Evolutionary conservation across 2,797 vertebrate species (phyloP).

Genomic region (Antennarius maculatus): DNA sequence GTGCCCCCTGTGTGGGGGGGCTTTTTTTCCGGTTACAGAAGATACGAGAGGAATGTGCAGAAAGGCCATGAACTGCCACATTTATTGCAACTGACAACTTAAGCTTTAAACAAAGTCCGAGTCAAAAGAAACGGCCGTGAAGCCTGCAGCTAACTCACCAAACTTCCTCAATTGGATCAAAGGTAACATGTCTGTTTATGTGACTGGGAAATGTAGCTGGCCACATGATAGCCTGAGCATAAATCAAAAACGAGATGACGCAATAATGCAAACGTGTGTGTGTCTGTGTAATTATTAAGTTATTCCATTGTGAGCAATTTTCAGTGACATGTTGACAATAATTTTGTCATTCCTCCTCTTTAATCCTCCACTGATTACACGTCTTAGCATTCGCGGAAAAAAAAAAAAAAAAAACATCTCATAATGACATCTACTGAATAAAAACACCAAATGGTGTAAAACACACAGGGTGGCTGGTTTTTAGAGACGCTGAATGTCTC

Average conservation of each 20-base stretch:
- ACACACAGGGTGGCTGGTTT: slow-evolving; percentile 38
- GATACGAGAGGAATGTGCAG: slow-evolving; percentile 69
- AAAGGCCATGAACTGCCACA: slow-evolving; percentile 68
- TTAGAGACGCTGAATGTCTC: slow-evolving; percentile 12
- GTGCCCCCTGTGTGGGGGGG: background rate
- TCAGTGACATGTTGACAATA: no score
- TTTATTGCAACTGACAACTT: slow-evolving; percentile 8
- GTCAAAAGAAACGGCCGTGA: slow-evolving; percentile 24
- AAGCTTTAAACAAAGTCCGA: slow-evolving; percentile 60
- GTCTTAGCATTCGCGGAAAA: background rate
- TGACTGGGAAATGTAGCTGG: slow-evolving; percentile 31
- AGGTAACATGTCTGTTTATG: slow-evolving; percentile 47
- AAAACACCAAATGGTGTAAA: background rate
- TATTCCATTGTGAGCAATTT: background rate
- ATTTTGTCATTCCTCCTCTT: background rate
- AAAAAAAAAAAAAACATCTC: background rate
- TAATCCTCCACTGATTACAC: background rate
- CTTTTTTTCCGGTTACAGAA: slow-evolving; percentile 20
- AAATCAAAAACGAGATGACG: slow-evolving; percentile 12
- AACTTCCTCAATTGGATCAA: slow-evolving; percentile 73
- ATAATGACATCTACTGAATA: background rate
- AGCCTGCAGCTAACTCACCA: slow-evolving; percentile 10
- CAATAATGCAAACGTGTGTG: background rate
- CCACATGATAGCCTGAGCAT: slow-evolving; percentile 37
- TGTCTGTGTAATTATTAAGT: background rate